Conservation (phyloP, 2,113 vertebrate genomes). For the Atherinomorus stipes region DNA sequence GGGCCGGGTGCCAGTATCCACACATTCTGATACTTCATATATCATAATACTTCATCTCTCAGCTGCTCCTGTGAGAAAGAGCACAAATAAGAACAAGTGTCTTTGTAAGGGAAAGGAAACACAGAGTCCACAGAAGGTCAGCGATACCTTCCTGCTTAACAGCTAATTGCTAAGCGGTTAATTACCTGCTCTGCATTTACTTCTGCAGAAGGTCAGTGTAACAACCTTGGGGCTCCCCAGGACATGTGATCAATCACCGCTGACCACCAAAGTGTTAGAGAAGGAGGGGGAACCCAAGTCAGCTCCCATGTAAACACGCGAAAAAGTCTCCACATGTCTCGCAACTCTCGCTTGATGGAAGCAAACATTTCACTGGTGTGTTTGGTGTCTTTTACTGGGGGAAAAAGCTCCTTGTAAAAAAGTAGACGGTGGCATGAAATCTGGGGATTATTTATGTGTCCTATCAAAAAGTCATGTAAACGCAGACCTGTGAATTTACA, state of each 20-base stretch:
- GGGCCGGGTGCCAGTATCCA: conserved; percentile 21
- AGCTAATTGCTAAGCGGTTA: conserved; percentile 64
- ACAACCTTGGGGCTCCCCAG: conserved; percentile 42
- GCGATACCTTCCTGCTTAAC: conserved; percentile 70
- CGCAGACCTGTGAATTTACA: not conserved
- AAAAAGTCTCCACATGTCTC: conserved; percentile 53
- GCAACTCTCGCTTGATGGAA: conserved; percentile 27
- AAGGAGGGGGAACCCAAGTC: conserved; percentile 5
- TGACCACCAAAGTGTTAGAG: conserved; percentile 60
- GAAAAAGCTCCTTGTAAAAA: not conserved
- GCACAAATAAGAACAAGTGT: conserved; percentile 46
- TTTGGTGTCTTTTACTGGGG: conserved; percentile 20
- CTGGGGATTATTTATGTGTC: not conserved
- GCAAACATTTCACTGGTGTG: conserved; percentile 35
- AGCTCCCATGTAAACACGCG: conserved; percentile 67
- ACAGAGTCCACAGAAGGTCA: conserved; percentile 31
- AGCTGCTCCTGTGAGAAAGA: conserved; percentile 45
- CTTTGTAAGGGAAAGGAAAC: conserved; percentile 28
- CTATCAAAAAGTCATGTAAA: not conserved
- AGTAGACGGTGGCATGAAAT: conserved; percentile 13
- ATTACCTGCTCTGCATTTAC: conserved; percentile 54
- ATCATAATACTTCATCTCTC: conserved; percentile 11
- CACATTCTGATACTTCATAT: conserved; percentile 19
- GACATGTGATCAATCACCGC: conserved; percentile 69
- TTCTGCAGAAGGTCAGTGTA: conserved; percentile 49